Percentiles rank a stretch among this genome's conserved stretches.
Conservation (phyloP, 2,113 vertebrate species). For the Mirounga angustirostris region DNA sequence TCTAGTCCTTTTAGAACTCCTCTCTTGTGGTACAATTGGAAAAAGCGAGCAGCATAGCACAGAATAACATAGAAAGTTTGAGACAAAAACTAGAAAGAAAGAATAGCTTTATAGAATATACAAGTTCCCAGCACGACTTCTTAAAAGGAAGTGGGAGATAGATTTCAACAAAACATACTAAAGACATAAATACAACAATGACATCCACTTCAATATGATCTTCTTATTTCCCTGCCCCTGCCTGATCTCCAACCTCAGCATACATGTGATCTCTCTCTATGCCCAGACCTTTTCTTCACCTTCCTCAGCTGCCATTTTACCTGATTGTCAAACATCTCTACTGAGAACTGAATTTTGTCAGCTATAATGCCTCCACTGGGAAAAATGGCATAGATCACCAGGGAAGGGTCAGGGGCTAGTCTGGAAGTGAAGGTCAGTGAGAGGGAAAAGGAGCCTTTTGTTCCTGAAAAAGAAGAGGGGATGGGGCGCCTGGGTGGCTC, state of each 20-base stretch:
- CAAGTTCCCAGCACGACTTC: neutral
- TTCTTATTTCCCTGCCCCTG: neutral
- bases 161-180: neutral
- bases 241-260: neutral
- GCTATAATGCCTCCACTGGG: conserved; percentile 89
- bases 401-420: conserved; percentile 86
- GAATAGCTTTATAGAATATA: neutral
- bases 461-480: conserved; percentile 80
- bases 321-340: conserved; percentile 90
- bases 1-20: neutral
- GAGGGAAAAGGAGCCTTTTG: conserved; percentile 86
- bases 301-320: conserved; percentile 72
- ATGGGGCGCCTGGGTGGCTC: neutral
- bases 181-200: neutral
- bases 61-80: neutral
- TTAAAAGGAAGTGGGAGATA: neutral
- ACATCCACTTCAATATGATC: neutral
- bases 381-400: conserved; percentile 90
- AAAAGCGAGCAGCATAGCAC: neutral
- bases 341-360: conserved; percentile 85
- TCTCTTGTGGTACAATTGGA: neutral
- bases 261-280: neutral
- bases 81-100: neutral
- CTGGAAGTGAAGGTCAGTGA: conserved; percentile 85
- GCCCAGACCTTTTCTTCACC: neutral